A percentile compares a stretch with the other conserved stretches of the same genome.
These are phyloP conservation scores for Mesorhabditis sp. DNA, from an alignment of 2,888 invertebrate genomes.

Conservation along the genomic window DNA sequence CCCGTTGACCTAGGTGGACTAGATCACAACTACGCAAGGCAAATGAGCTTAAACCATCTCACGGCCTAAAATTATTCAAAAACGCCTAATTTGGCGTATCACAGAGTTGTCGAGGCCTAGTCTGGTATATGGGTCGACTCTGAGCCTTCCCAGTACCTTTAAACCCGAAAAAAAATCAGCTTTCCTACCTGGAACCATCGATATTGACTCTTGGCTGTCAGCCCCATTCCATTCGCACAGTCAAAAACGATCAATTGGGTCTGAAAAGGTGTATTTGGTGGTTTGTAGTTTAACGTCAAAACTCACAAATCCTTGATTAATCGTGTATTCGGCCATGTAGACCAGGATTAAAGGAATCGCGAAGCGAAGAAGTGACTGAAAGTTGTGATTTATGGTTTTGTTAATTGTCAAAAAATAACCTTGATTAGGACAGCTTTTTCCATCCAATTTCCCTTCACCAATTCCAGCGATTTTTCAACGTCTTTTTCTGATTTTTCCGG, in stretches of 20 bases:
- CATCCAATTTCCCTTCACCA: too few relatives aligned
- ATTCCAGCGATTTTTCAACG: background rate
- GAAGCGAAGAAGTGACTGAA: background rate
- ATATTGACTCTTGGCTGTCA: background rate
- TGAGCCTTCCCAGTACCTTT: too few relatives aligned
- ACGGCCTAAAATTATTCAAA: too few relatives aligned
- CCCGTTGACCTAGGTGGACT: too few relatives aligned
- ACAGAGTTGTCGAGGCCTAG: too few relatives aligned
- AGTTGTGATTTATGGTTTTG: background rate
- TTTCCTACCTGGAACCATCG: conserved; percentile 1
- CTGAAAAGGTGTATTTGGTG: background rate
- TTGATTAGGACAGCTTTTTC: background rate
- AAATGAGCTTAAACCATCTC: too few relatives aligned
- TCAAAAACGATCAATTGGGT: conserved; percentile 6
- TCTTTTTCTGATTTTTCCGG: too few relatives aligned
- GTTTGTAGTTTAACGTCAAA: background rate
- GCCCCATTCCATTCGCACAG: background rate
- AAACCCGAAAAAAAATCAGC: too few relatives aligned
- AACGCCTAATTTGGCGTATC: too few relatives aligned
- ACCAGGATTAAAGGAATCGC: background rate
- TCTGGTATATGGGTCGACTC: too few relatives aligned
- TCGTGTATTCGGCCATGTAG: conserved; percentile 2
- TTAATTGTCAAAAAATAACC: background rate
- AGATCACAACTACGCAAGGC: too few relatives aligned
- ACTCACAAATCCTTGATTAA: background rate